Evolutionary conservation across 30 jellyfish, hydroid and myxozoan genomes (phyloP).

Genomic region (Morbakka virulenta): DNA sequence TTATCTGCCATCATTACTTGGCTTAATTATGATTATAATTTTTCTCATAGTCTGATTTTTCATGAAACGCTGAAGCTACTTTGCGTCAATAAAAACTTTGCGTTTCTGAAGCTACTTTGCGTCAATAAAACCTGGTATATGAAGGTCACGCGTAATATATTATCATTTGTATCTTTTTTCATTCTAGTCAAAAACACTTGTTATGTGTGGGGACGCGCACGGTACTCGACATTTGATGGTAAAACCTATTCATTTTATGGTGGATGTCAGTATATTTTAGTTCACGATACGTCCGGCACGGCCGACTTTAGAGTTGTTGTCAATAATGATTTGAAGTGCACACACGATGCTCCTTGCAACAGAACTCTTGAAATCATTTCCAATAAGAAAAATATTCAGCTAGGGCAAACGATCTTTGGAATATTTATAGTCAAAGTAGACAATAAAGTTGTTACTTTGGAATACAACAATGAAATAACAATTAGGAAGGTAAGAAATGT

Average conservation of each 20-base stretch:
- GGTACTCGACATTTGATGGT: constrained; percentile 94
- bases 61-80: no score
- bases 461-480: constrained; percentile 75
- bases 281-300: constrained; percentile 84
- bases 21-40: no score
- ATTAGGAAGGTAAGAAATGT: constrained; percentile 66
- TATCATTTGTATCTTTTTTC: background rate
- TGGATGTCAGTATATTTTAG: constrained; percentile 75
- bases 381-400: constrained; percentile 55
- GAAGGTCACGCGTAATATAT: background rate
- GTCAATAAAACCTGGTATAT: no score
- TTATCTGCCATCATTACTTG: no score
- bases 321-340: constrained; percentile 73
- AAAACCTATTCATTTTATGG: constrained; percentile 65
- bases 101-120: no score
- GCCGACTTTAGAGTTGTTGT: constrained; percentile 61
- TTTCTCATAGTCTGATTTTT: no score
- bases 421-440: constrained; percentile 63
- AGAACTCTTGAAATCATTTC: constrained; percentile 63
- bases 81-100: no score
- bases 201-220: constrained; percentile 78
- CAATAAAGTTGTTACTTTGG: constrained; percentile 62
- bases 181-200: constrained; percentile 80
- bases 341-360: constrained; percentile 72
- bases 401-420: constrained; percentile 76